These are phyloP conservation scores for Myiozetetes cayanensis DNA, from an alignment of 2,113 vertebrate species.

Conservation along the genomic window DNA sequence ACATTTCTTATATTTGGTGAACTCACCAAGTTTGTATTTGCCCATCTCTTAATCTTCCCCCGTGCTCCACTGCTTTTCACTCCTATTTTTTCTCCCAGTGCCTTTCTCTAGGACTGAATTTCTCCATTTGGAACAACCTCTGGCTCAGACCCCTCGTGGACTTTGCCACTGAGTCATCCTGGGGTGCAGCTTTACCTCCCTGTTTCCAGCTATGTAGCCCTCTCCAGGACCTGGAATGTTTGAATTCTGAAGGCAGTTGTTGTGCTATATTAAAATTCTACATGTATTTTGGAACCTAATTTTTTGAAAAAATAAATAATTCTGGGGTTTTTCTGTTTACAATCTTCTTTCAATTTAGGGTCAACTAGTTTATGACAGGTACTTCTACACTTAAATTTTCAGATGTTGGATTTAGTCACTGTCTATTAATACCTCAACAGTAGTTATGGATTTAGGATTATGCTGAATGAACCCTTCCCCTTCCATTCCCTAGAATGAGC, in stretches of 20 bases:
- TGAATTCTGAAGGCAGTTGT: background rate
- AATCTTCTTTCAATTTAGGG: background rate
- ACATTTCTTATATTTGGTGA: background rate
- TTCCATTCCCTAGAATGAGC: background rate
- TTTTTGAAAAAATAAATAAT: background rate
- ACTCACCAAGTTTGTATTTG: background rate
- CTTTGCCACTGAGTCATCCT: background rate
- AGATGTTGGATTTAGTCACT: background rate
- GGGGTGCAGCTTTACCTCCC: background rate
- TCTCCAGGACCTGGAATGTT: background rate
- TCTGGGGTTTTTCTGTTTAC: background rate
- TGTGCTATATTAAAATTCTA: background rate
- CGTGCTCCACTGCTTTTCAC: background rate
- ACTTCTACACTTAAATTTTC: background rate
- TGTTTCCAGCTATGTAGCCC: background rate
- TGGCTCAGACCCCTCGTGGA: background rate
- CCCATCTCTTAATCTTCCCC: background rate
- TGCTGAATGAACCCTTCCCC: background rate
- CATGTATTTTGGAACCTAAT: background rate
- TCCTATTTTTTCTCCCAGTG: background rate
- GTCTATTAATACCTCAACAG: background rate
- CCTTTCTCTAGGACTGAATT: background rate
- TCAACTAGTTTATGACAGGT: background rate
- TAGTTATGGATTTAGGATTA: background rate
- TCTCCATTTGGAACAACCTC: background rate